These are phyloP conservation scores for Brachystomella parvula DNA, from an alignment of 1,140 invertebrate genomes.

Conservation along the genomic window DNA sequence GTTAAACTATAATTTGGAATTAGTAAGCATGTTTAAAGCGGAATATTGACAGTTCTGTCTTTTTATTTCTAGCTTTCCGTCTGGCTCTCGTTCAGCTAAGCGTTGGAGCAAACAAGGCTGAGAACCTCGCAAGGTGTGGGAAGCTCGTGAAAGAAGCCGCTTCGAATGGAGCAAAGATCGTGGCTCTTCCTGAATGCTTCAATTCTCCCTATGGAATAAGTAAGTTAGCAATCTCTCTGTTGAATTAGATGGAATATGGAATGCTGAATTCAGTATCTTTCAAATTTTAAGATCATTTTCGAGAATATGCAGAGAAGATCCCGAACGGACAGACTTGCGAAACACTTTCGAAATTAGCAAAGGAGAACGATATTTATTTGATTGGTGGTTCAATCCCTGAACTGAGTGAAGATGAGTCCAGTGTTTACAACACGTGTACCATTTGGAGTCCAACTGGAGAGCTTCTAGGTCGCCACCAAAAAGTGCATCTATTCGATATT, in stretches of 20 bases:
- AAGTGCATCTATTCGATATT: slow-evolving; percentile 92
- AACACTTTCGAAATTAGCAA: slow-evolving; percentile 64
- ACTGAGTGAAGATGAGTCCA: slow-evolving; percentile 48
- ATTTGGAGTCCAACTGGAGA: slow-evolving; percentile 74
- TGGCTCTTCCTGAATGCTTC: slow-evolving; percentile 85
- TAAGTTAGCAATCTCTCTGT: slow-evolving; percentile 44
- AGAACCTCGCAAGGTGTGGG: slow-evolving; percentile 65
- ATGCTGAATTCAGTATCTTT: too few relatives aligned
- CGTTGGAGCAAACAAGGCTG: slow-evolving; percentile 62
- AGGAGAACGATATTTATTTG: slow-evolving; percentile 67
- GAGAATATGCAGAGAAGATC: slow-evolving; percentile 75
- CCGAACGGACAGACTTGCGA: slow-evolving; percentile 63
- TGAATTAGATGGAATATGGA: too few relatives aligned
- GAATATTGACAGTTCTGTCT: slow-evolving; percentile 5
- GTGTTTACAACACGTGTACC: slow-evolving; percentile 83
- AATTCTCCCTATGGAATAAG: slow-evolving; percentile 87
- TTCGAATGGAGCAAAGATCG: slow-evolving; percentile 61
- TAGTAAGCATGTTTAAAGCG: not conserved
- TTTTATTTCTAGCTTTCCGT: slow-evolving; percentile 44
- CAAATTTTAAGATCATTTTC: slow-evolving; percentile 58
- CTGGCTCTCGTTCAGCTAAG: slow-evolving; percentile 71
- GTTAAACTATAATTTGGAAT: not conserved
- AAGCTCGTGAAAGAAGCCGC: slow-evolving; percentile 66
- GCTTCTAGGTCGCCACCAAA: slow-evolving; percentile 63
- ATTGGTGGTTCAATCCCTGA: slow-evolving; percentile 81